Base-by-base conservation (phyloP, 2,888 invertebrate species). In the Luperina testacea region DNA sequence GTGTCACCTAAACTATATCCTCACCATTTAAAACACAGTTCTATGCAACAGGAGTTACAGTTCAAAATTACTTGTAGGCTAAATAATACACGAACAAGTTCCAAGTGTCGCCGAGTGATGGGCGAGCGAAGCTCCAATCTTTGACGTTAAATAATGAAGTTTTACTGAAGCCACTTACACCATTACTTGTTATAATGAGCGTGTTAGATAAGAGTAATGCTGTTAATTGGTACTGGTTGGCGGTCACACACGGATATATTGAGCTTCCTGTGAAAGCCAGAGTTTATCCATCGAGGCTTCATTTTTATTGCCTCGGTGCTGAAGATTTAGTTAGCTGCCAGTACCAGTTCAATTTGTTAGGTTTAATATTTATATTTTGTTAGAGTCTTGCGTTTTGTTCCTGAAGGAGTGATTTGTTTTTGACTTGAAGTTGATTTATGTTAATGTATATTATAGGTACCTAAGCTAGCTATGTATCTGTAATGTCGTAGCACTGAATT, bases 81-180 rank as follows among this genome's bases (percentile, higher is more conserved):
- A 59, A 68, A 75, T 20, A n/a, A 68, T 75, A 85, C 86, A 88
- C 84, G 88, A 90, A 88, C 90, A 82, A 86, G 90, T 90, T 90
- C 87, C 78, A 81, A 91, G 88, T 91, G 91, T 92, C 90, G 83
- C 87, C 78, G 84, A 82, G 84, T 93, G 94, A 95, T 93, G 92
- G 90, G 91, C 90, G 92, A 91, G 90, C 89, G 83, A 72, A 82
- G 82, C 87, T 92, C 90, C 91, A 93, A 95, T 94, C 94, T 92
- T 89, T 94, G 95, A 94, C 94, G 89, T 94, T 94, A 94, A 95
- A 94, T 96, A 95, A 95, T 95, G 95, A 93, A 93, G 92, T 90
- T 90, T 90, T 92, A 90, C 92, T 91, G 90, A 92, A 91, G 91
- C 92, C 93, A 94, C 94, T 96, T 94, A 95, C 92, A 91, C 90